Conservation (phyloP, 2,797 vertebrate species). For the Vultur gryphus region DNA sequence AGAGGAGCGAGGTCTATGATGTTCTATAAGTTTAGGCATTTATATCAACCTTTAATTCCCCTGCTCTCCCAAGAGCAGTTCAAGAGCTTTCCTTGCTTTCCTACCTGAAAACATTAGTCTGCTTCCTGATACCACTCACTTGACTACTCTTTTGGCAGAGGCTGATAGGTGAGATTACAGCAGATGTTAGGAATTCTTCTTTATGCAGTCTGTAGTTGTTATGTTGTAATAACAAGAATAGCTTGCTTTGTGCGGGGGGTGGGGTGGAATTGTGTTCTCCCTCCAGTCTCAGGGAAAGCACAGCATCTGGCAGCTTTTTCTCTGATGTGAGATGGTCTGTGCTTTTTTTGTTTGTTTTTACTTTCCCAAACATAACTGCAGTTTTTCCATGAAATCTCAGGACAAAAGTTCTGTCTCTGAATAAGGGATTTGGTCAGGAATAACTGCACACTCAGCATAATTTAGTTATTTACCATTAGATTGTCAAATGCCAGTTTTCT, state of each 20-base stretch:
- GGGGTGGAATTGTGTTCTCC: background rate
- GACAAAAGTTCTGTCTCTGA: background rate
- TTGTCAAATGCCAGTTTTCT: background rate
- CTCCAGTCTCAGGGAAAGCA: background rate
- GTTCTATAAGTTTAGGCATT: background rate
- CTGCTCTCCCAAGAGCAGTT: background rate
- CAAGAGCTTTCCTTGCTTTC: background rate
- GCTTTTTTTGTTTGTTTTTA: background rate
- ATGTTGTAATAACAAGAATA: background rate
- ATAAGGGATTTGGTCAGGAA: background rate
- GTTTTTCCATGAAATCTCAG: background rate
- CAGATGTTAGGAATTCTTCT: background rate
- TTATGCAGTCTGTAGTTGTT: background rate
- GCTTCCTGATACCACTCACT: background rate
- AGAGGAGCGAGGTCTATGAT: background rate
- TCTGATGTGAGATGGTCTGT: background rate
- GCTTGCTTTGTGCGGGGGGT: background rate
- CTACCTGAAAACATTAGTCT: background rate
- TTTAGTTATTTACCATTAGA: background rate
- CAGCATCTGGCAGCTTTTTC: background rate
- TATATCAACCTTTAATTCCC: background rate
- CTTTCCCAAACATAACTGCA: background rate
- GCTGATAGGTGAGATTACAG: background rate
- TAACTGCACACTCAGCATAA: slow-evolving; percentile 8
- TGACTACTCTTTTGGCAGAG: background rate